Evolutionary conservation across 2,888 invertebrate genomes (phyloP).

Genomic region (Himalopsyche japonica): DNA sequence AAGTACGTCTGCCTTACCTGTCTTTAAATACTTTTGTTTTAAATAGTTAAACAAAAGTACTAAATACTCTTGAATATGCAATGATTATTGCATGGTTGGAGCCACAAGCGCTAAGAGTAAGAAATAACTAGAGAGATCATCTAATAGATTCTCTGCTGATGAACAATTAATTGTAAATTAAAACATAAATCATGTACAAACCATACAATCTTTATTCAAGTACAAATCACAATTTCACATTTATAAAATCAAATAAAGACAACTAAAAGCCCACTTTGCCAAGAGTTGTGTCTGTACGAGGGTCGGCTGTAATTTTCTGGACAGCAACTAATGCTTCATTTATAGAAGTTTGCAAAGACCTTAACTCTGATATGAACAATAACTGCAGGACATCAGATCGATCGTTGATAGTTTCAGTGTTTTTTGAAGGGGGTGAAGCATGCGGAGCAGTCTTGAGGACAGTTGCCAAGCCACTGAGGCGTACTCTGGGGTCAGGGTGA

Average conservation of each 20-base stretch:
- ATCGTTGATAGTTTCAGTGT: slow-evolving; percentile 49
- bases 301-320: slow-evolving; percentile 92
- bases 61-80: too few species aligned
- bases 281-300: slow-evolving; percentile 91
- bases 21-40: too few species aligned
- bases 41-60: too few species aligned
- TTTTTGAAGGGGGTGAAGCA: slow-evolving; percentile 65
- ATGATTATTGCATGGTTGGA: too few species aligned
- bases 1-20: too few species aligned
- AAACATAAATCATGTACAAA: not conserved
- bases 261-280: slow-evolving; percentile 84
- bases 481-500: slow-evolving; percentile 53
- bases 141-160: not conserved
- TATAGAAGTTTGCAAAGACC: slow-evolving; percentile 88
- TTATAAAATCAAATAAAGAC: not conserved
- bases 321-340: slow-evolving; percentile 93
- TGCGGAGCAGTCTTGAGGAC: slow-evolving; percentile 81
- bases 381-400: slow-evolving; percentile 72
- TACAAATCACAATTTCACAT: not conserved
- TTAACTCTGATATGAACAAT: slow-evolving; percentile 80
- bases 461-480: slow-evolving; percentile 68
- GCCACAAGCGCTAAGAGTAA: too few species aligned
- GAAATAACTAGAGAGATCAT: not conserved
- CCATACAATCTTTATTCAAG: not conserved
- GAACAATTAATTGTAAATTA: not conserved